Conservation (phyloP, 1,140 invertebrate species). For the Nasonia giraulti region DNA sequence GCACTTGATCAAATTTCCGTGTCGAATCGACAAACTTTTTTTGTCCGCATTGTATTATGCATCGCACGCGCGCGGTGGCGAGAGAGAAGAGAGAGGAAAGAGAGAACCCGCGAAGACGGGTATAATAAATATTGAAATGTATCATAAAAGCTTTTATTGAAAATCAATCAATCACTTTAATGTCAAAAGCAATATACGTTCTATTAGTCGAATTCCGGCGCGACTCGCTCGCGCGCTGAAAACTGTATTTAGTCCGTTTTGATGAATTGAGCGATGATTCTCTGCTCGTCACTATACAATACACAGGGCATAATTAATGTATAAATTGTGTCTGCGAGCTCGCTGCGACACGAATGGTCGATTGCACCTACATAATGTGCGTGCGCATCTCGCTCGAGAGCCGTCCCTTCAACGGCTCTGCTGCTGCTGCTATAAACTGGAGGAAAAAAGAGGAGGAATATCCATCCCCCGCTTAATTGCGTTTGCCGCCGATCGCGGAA, state of each 20-base stretch:
- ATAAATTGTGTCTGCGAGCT: neutral
- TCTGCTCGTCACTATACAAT: neutral
- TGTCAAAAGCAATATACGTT: neutral
- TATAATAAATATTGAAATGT: neutral
- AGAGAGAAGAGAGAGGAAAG: no score
- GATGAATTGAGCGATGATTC: neutral
- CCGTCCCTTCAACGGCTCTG: no score
- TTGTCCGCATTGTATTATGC: no score
- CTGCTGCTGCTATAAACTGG: no score
- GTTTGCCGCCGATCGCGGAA: no score
- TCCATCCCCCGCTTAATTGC: no score
- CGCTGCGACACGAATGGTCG: neutral
- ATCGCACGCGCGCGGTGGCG: no score
- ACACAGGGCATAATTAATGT: neutral
- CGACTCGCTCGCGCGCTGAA: neutral
- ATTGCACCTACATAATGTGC: neutral
- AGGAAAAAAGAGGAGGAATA: no score
- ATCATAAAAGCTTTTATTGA: constrained; percentile 5
- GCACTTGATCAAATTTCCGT: no score
- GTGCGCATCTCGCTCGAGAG: no score
- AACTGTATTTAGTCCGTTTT: constrained; percentile 1
- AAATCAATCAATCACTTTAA: neutral
- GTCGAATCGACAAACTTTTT: no score
- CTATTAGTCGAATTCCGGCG: neutral
- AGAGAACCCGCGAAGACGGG: neutral